Conservation (phyloP, 2,113 vertebrate genomes). For the Zapus hudsonius region DNA sequence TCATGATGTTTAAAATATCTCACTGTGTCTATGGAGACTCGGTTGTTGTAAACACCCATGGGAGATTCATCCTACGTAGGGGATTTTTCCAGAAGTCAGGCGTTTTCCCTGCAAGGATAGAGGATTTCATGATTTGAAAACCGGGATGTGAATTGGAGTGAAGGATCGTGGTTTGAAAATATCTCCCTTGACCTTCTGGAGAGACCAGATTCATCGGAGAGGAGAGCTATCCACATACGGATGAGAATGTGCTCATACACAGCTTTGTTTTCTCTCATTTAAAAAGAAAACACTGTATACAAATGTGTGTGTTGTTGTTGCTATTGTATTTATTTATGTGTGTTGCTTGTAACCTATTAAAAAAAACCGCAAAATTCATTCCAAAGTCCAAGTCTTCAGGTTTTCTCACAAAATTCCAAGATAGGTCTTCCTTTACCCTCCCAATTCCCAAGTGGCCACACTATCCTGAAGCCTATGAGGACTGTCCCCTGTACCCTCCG, state of each 20-base stretch:
- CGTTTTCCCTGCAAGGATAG: not conserved
- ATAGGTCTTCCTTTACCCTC: not conserved
- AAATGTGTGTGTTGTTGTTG: not conserved
- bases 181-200: not conserved
- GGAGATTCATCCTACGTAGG: not conserved
- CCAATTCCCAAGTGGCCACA: rapidly evolving
- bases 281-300: not conserved
- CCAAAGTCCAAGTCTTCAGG: not conserved
- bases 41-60: not conserved
- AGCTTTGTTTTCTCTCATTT: not conserved
- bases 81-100: not conserved
- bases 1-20: conserved; percentile 37
- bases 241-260: not conserved
- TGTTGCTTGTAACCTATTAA: not conserved
- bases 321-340: not conserved
- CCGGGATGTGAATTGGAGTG: not conserved
- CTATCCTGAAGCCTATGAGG: too few relatives aligned
- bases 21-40: not conserved
- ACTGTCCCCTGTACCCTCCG: too few relatives aligned
- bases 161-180: not conserved
- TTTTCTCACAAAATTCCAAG: not conserved
- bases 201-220: not conserved
- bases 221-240: not conserved
- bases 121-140: conserved; percentile 17
- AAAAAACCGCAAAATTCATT: not conserved